Base-by-base conservation (phyloP, 2,797 vertebrate genomes). In the Amblyopsis hoosieri region DNA sequence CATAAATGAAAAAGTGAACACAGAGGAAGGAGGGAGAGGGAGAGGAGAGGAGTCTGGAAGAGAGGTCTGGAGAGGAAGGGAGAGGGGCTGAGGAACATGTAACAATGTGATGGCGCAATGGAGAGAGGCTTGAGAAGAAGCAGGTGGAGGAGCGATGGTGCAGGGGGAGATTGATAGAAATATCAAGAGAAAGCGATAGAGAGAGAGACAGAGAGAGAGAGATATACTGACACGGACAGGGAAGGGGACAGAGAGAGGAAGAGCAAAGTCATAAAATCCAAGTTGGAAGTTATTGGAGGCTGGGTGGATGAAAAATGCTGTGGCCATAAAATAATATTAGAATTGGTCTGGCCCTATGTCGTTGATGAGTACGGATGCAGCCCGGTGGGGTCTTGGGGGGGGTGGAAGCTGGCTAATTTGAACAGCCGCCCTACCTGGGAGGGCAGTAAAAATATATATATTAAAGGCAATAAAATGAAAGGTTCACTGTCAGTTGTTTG, bases 321-420 rank as follows among this genome's bases (percentile, higher is more conserved):
- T 72, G 12, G 55, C 67, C 80, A 85, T 91, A 86, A 88, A 90
- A 89, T 86, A 85, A 85, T 90, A 88, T 90, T 84, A 85, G 76
- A 85, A 88, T 80, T 79, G 73, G 73, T 75, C 70, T 80, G 81
- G 82, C 72, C 84, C 81, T 77, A 76, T 85, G 77, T 73, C 62
- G 57, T 65, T 86, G 79, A 89, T 89, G 86, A 90, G 89, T 89
- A 83, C 66, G 72, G 69, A 86, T 85, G 73, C 69, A n/a, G 54
- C 76, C 76, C 79, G 64, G 74, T 2, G 62, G 70, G 74, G 64
- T 74, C 49, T 82, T 78, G 13, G 12, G 58, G 61, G 74, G 19
- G 12, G 60, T 60, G 74, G 62, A 61, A 42, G 60, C 46, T 60
- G 65, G 73, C 66, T 82, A 86, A 87, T 87, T 87, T 85, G 69